These are phyloP conservation scores for Sinotaia quadrata DNA, from an alignment of 2,888 invertebrate species.

Conservation along the genomic window DNA sequence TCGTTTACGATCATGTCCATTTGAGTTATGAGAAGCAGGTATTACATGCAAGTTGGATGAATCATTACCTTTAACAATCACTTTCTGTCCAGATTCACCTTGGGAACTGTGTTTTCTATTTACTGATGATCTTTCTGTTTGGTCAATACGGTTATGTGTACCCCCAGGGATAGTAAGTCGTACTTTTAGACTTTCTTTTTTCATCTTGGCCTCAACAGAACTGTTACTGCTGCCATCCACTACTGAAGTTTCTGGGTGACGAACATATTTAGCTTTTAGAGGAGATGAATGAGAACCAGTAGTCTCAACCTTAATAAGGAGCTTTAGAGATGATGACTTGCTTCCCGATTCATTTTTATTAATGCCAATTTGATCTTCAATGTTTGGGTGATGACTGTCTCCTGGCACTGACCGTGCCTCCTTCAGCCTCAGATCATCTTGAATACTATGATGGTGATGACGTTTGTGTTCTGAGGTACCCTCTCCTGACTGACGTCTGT, in stretches of 20 bases:
- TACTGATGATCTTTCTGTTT: too few relatives aligned
- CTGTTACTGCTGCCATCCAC: background rate
- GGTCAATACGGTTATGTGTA: background rate
- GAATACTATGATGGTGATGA: background rate
- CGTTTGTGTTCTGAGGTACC: constrained; percentile 5
- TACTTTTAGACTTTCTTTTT: background rate
- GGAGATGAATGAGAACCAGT: constrained; percentile 8
- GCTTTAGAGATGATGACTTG: constrained; percentile 33
- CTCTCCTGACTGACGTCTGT: constrained; percentile 12
- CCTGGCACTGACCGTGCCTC: background rate
- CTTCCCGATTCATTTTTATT: constrained; percentile 16
- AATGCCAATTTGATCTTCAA: constrained; percentile 5
- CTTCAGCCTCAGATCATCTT: constrained; percentile 11
- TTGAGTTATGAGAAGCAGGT: background rate
- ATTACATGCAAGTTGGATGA: background rate
- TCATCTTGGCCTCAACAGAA: background rate
- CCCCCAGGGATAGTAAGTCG: background rate
- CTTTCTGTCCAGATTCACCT: background rate
- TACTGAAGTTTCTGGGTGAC: constrained; percentile 1
- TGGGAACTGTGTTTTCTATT: background rate
- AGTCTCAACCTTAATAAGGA: constrained; percentile 26
- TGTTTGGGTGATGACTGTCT: background rate
- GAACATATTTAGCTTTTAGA: background rate
- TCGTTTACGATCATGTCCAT: constrained; percentile 7
- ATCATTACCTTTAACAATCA: background rate